Evolutionary conservation across 2,888 invertebrate species (phyloP), one percentile per base, ranked within the genome.

Genomic region (Drosophila pseudotakahashii): DNA sequence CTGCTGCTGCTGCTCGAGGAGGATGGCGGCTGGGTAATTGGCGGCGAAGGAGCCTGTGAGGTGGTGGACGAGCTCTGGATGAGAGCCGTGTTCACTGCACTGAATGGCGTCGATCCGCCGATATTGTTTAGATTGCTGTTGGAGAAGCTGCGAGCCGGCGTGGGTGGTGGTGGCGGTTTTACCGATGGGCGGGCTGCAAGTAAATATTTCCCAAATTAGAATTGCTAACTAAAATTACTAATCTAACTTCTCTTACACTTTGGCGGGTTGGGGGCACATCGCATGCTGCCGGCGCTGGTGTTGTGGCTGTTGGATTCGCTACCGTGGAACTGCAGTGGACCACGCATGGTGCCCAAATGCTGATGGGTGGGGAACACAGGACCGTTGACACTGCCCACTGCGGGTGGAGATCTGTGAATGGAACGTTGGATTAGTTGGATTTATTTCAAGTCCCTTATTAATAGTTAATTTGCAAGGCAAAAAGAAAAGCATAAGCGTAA

Each of bases 111-210:
- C n/a, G 53, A 11, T 11, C 54, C 54, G 11, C 66, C 66, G 36
- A 90, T 76, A 75, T 81, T 90, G 76, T 87, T 89, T 57, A 92
- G 77, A 77, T 92, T 92, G 68, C 90, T 90, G 81, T 92, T 92
- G 45, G 92, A 92, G 63, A 91, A 87, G 78, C 92, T 92, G 75
- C 92, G 89, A 37, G 91, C 90, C 36, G 92, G 92, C 66, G 92
- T 91, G 7, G 92, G 92, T 14, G 92, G 92, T 68, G 92, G 92
- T 55, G 92, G 92, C 16, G 92, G 92, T 75, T 92, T 92, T 7
- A 90, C 89, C 73, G 89, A 88, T 30, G 92, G 92, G 13, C 92
- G 92, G 63, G 91, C 92, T 92, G 41, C 5, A 13, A 32, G 3
- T 32, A 11, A 16, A 10, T 47, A 14, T n/a, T 4, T 11, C 1